Conservation (phyloP, 2,113 vertebrate genomes). For the Agapornis roseicollis region DNA sequence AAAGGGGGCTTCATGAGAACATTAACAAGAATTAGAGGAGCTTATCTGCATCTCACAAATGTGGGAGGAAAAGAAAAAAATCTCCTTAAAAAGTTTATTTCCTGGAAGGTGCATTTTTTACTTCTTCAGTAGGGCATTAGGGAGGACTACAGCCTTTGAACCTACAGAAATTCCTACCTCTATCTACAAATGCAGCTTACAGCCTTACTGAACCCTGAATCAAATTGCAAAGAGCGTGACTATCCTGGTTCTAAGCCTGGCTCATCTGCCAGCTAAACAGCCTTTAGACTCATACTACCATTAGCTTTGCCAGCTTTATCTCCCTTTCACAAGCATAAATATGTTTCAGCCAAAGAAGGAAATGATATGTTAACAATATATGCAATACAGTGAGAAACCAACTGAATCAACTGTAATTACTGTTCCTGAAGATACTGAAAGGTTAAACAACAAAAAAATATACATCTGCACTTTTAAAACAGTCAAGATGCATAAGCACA, state of each 20-base stretch:
- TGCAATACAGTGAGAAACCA: neutral
- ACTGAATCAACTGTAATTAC: neutral
- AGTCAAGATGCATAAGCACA: neutral
- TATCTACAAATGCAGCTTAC: neutral
- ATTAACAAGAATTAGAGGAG: neutral
- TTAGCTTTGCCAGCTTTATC: neutral
- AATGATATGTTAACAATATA: neutral
- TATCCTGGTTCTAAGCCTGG: neutral
- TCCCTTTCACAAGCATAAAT: neutral
- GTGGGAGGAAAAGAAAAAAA: neutral
- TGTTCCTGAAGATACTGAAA: neutral
- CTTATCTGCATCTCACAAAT: neutral
- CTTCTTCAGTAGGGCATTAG: neutral
- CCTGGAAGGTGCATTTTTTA: neutral
- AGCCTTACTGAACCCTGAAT: neutral
- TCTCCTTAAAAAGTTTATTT: neutral
- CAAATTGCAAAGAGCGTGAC: neutral
- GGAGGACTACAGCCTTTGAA: neutral
- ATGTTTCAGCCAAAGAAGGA: neutral
- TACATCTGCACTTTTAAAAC: neutral
- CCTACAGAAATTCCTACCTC: neutral
- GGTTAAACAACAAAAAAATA: neutral
- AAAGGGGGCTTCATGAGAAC: neutral
- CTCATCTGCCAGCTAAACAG: neutral
- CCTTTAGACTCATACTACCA: neutral